Evolutionary conservation across 2,113 vertebrate species (phyloP).

Genomic region (Beaufortia kweichowensis): DNA sequence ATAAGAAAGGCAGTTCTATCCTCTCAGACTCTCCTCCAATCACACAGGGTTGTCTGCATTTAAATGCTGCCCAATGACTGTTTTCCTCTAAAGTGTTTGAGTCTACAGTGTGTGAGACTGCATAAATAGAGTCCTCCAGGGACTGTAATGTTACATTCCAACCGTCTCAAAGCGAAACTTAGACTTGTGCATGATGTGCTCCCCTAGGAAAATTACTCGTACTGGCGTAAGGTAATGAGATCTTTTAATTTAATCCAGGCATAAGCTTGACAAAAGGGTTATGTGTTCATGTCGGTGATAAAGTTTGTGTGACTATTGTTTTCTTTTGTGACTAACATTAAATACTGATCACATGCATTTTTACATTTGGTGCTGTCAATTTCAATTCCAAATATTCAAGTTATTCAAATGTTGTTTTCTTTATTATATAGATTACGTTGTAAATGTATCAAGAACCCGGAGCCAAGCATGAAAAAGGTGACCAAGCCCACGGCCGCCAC

Average conservation of each 20-base stretch:
- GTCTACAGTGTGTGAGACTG: constrained; percentile 1
- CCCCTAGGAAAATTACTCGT: constrained; percentile 51
- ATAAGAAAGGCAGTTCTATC: constrained; percentile 47
- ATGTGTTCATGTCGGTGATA: too few species aligned
- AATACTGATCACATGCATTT: too few species aligned
- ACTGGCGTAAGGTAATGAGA: constrained; percentile 55
- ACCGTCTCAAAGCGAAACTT: constrained; percentile 26
- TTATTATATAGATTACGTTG: constrained; percentile 66
- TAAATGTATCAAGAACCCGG: constrained; percentile 84
- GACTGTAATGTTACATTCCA: constrained; percentile 27
- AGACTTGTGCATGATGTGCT: constrained; percentile 51
- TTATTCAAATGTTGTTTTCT: not conserved
- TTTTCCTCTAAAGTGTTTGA: constrained; percentile 19
- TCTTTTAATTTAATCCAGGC: constrained; percentile 19
- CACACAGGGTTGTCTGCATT: constrained; percentile 55
- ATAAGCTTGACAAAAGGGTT: too few species aligned
- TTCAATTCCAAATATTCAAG: too few species aligned
- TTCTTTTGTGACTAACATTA: not conserved
- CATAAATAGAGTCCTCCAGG: constrained; percentile 50
- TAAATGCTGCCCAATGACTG: constrained; percentile 41
- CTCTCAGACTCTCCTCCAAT: constrained; percentile 52
- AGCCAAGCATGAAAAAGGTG: constrained; percentile 87
- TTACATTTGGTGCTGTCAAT: too few species aligned
- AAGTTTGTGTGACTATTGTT: not conserved
- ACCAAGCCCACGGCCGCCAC: constrained; percentile 75